These are phyloP conservation scores for Thalassarche chlororhynchos DNA, from an alignment of 2,113 vertebrate genomes.

Conservation along the genomic window DNA sequence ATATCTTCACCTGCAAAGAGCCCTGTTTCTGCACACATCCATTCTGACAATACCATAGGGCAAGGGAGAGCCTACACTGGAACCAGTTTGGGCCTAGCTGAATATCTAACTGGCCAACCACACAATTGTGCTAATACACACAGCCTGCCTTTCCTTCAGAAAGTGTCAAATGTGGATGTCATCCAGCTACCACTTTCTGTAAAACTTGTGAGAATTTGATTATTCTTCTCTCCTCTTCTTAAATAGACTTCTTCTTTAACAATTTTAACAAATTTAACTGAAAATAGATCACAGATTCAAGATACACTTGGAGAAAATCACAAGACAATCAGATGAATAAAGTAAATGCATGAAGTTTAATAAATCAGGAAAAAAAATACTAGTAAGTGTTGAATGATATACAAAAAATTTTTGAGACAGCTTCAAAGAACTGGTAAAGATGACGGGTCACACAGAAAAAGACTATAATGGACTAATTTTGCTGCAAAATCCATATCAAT, in stretches of 20 bases:
- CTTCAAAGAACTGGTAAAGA: neutral
- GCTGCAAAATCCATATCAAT: neutral
- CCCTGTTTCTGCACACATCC: neutral
- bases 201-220: neutral
- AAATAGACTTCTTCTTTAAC: neutral
- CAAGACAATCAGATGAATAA: neutral
- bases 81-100: neutral
- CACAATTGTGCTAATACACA: neutral
- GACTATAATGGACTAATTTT: neutral
- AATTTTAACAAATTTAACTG: neutral
- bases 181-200: neutral
- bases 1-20: neutral
- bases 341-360: neutral
- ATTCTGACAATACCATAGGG: neutral
- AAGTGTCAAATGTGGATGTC: neutral
- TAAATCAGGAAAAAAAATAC: neutral
- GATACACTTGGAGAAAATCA: neutral
- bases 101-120: neutral
- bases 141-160: neutral
- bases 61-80: neutral
- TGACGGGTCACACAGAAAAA: neutral
- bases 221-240: neutral
- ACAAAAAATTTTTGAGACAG: neutral
- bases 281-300: neutral
- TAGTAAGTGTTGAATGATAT: neutral